Conservation (phyloP, 1,140 invertebrate species). For the Apis laboriosa region DNA sequence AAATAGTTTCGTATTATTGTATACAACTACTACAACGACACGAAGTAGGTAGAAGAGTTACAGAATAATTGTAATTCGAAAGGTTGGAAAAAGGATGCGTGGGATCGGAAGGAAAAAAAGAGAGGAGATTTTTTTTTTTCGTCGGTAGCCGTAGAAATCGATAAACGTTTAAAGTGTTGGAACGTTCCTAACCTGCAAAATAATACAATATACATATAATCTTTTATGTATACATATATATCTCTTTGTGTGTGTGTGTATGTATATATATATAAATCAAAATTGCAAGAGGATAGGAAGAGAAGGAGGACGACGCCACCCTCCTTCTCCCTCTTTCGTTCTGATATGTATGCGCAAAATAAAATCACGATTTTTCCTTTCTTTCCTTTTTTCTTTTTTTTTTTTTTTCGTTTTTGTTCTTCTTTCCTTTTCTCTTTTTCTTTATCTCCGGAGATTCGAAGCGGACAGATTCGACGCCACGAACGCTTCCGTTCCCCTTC, state of each 20-base stretch:
- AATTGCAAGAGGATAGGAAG: conserved; percentile 26
- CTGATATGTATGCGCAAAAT: conserved; percentile 46
- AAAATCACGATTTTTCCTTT: conserved; percentile 33
- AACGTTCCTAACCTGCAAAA: conserved; percentile 38
- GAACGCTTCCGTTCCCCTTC: conserved; percentile 4
- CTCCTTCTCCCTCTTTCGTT: neutral
- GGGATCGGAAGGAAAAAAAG: conserved; percentile 30
- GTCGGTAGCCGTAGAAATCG: conserved; percentile 29
- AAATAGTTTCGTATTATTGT: conserved; percentile 51
- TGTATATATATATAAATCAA: conserved; percentile 31
- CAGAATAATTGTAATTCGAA: conserved; percentile 38
- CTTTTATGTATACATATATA: conserved; percentile 50
- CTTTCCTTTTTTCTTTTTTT: neutral
- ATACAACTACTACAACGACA: conserved; percentile 41
- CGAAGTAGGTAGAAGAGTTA: conserved; percentile 41
- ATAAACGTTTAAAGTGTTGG: conserved; percentile 10
- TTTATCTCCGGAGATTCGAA: conserved; percentile 14
- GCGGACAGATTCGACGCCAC: neutral
- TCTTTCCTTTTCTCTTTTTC: conserved; percentile 21
- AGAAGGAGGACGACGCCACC: neutral
- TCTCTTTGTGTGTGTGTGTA: conserved; percentile 40
- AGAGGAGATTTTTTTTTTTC: conserved; percentile 9
- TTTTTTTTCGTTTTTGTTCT: conserved; percentile 17
- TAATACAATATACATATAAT: conserved; percentile 36
- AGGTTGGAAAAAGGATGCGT: conserved; percentile 34